These are phyloP conservation scores for Zoanthus solanderi DNA, from an alignment of 92 coral and sea anemone species.

Conservation along the genomic window DNA sequence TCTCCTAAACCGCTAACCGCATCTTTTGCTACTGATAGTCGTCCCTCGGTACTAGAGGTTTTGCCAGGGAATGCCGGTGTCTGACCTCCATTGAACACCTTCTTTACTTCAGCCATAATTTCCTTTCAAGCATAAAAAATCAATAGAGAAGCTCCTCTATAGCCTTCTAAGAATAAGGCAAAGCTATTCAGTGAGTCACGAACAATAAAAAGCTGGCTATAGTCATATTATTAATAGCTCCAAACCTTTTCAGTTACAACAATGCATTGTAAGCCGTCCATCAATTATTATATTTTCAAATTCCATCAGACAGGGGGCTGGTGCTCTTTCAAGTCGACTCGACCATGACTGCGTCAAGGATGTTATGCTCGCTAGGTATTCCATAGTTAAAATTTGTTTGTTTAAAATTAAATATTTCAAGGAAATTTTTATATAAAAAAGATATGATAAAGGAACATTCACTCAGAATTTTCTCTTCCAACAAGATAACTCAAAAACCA, in stretches of 20 bases:
- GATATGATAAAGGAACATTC: not conserved
- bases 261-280: not conserved
- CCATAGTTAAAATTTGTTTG: not conserved
- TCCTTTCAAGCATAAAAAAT: not conserved
- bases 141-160: not conserved
- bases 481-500: not conserved
- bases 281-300: not conserved
- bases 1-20: conserved; percentile 69
- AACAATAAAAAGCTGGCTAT: not conserved
- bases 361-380: not conserved
- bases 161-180: not conserved
- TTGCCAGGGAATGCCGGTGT: not conserved
- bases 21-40: conserved; percentile 63
- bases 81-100: not conserved
- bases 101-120: not conserved
- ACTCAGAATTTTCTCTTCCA: not conserved
- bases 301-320: not conserved
- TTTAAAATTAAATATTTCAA: not conserved
- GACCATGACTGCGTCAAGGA: not conserved
- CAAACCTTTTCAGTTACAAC: not conserved
- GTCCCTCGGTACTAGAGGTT: conserved; percentile 32
- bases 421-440: not conserved
- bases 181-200: too few species aligned
- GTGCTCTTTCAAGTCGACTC: not conserved
- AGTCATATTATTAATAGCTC: not conserved